These are phyloP conservation scores for Ennomos erosarius DNA, from an alignment of 2,888 invertebrate species.

Conservation along the genomic window DNA sequence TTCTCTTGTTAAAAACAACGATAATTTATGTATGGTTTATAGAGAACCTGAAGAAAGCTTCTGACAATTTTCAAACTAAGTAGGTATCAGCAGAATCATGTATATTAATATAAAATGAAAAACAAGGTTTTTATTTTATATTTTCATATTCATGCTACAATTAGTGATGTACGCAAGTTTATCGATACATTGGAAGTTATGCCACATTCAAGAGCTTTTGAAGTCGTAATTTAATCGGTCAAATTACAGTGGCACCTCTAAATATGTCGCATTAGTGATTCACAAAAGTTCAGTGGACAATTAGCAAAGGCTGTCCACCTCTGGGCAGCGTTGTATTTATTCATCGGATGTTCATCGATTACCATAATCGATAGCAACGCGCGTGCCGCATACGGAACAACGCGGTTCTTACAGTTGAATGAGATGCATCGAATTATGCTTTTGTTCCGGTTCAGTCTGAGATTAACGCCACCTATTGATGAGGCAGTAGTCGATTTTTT, in stretches of 20 bases:
- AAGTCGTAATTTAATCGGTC: slow-evolving; percentile 58
- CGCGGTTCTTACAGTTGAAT: slow-evolving; percentile 62
- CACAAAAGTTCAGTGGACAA: slow-evolving; percentile 81
- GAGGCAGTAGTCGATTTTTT: background rate
- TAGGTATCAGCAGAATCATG: no score
- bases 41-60: no score
- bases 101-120: no score
- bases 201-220: slow-evolving; percentile 24
- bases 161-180: slow-evolving; percentile 20
- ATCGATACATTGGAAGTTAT: slow-evolving; percentile 39
- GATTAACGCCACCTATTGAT: slow-evolving; percentile 3
- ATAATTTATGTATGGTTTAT: no score
- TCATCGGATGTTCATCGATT: slow-evolving; percentile 84
- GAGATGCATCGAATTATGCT: slow-evolving; percentile 60
- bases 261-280: slow-evolving; percentile 76
- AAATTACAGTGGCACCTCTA: slow-evolving; percentile 63
- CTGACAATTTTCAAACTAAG: no score
- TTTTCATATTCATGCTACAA: no score
- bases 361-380: slow-evolving; percentile 83
- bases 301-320: slow-evolving; percentile 85
- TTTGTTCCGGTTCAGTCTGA: slow-evolving; percentile 33
- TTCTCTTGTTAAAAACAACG: background rate
- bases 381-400: slow-evolving; percentile 80
- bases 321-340: slow-evolving; percentile 79
- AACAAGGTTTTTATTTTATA: no score